These are phyloP conservation scores for Xanthia togata DNA, from an alignment of 2,888 invertebrate species.

Conservation along the genomic window DNA sequence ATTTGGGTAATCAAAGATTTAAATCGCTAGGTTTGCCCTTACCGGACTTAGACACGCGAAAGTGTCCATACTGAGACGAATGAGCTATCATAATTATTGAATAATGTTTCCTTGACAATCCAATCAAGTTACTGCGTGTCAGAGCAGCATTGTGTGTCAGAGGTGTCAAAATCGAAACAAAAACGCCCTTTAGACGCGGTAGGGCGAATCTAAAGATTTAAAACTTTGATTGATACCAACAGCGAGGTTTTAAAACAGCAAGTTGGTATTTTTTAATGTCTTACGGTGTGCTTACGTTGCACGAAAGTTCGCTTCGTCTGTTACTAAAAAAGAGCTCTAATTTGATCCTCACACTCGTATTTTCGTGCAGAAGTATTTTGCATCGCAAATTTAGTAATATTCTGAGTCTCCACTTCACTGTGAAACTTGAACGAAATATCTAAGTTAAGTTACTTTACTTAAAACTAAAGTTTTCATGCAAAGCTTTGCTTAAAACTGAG, in stretches of 20 bases:
- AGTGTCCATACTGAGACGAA: no score
- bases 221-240: background rate
- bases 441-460: slow-evolving; percentile 36
- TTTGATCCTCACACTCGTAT: slow-evolving; percentile 11
- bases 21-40: no score
- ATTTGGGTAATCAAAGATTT: no score
- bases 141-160: no score
- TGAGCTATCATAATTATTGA: no score
- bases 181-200: no score
- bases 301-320: background rate
- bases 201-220: no score
- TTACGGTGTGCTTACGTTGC: background rate
- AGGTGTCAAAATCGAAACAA: no score
- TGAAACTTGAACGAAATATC: slow-evolving; percentile 43
- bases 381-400: slow-evolving; percentile 64
- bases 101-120: no score
- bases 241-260: background rate
- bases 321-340: background rate
- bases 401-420: slow-evolving; percentile 21
- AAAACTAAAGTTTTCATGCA: slow-evolving; percentile 24
- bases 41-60: no score
- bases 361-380: slow-evolving; percentile 32
- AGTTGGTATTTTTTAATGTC: background rate
- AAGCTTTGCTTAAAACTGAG: slow-evolving; percentile 33
- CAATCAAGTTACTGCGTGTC: no score